Evolutionary conservation across 1,140 invertebrate species (phyloP).

Genomic region (Protaetia brevitarsis): DNA sequence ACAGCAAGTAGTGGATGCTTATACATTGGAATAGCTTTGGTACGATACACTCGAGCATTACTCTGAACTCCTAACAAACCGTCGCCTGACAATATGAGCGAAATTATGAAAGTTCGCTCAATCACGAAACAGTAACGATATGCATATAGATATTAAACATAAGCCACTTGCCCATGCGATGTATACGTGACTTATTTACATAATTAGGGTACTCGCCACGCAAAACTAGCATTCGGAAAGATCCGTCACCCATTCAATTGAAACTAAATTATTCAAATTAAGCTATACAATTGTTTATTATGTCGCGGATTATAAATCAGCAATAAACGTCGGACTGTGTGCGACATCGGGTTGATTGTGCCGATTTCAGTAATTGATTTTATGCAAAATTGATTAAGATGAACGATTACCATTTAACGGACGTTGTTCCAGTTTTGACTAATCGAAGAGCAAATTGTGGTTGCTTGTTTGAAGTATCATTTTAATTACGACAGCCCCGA

Average conservation of each 20-base stretch:
- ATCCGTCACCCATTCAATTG: neutral
- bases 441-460: too few species aligned
- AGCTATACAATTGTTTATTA: neutral
- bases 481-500: too few species aligned
- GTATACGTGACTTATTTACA: neutral
- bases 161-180: neutral
- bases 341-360: neutral
- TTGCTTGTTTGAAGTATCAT: too few species aligned
- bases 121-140: neutral
- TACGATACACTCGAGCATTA: neutral
- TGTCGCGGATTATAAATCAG: neutral
- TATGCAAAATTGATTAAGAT: neutral
- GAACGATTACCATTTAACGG: too few species aligned
- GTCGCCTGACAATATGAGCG: neutral
- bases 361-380: neutral
- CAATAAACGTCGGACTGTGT: too few species aligned
- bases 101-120: neutral
- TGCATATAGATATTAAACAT: neutral
- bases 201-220: neutral
- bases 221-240: neutral
- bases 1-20: neutral
- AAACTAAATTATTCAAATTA: neutral
- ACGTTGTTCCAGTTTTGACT: too few species aligned
- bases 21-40: neutral
- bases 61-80: neutral